Conservation (phyloP, 1,140 invertebrate genomes). For the Telenomus remus region DNA sequence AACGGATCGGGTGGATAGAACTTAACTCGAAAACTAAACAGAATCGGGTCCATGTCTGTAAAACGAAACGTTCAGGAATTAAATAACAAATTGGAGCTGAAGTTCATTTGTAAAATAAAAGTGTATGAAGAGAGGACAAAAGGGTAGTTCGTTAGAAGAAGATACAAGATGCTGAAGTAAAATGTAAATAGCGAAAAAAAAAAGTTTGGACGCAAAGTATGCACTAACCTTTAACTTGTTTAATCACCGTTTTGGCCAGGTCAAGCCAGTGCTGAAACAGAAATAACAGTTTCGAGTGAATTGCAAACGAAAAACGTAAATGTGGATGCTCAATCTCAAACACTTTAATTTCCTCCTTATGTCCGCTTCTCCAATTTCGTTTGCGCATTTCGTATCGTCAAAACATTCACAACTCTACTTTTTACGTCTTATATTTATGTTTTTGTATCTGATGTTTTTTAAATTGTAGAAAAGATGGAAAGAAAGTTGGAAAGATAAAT, state of each 20-base stretch:
- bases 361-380: constrained; percentile 12
- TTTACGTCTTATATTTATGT: too few relatives aligned
- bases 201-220: constrained; percentile 13
- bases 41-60: constrained; percentile 87
- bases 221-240: constrained; percentile 93
- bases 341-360: constrained; percentile 29
- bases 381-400: background rate
- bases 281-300: constrained; percentile 52
- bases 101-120: too few relatives aligned
- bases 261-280: constrained; percentile 96
- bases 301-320: constrained; percentile 26
- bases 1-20: constrained; percentile 95
- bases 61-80: background rate
- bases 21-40: constrained; percentile 95
- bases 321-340: constrained; percentile 6
- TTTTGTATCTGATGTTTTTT: too few relatives aligned
- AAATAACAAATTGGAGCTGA: too few relatives aligned
- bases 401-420: too few relatives aligned
- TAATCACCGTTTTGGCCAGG: constrained; percentile 92
- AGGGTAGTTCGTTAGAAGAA: too few relatives aligned
- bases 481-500: too few relatives aligned
- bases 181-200: constrained; percentile 17
- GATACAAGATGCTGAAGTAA: background rate
- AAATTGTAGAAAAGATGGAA: too few relatives aligned
- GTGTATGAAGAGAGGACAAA: too few relatives aligned